Base-by-base conservation (phyloP, 2,113 vertebrate species). In the Coturnix japonica region DNA sequence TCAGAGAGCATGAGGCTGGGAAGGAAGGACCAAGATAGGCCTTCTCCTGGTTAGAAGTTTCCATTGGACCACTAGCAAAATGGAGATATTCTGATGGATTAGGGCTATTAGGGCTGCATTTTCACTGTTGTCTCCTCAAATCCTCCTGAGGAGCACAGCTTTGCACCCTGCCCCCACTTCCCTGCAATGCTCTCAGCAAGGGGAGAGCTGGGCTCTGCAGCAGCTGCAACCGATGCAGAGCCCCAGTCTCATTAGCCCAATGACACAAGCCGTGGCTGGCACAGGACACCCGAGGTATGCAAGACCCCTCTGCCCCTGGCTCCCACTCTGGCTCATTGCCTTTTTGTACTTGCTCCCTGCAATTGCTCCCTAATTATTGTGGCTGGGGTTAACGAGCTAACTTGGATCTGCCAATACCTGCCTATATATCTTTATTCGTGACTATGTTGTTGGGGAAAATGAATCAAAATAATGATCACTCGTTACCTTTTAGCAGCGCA, bases 221-320 rank as follows among this genome's bases (percentile, higher is more conserved):
- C 69, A 46, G 1, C 44, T 1, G 2, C 33, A 31, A 39, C 12
- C 7, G 35, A 53, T 31, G 18, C 54, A 30, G 30, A 39, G 28
- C 4, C 25, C 60, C 17, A 75, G 16, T 49, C 26, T 81, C 66
- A 0, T 43, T 43, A 77, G 22, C 59, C 2, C 0, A n/a, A n/a
- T n/a, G n/a, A n/a, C n/a, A 30, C 47, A 54, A 81, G 2, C 37
- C 22, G 8, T 53, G 54, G 2, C 84, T 37, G 67, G 13, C 63
- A 26, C 8, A 13, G 25, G 39, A 46, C n/a, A 25, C 64, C 44
- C 0, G 4, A 75, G 81, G 59, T 23, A 44, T 43, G 53, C 30
- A 7, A 28, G 53, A 77, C 17, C 57, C 59, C 61, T 12, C 30
- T 1, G 0, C 15, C 26, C 30, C 35, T 41, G 0, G 0, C 57